Evolutionary conservation across 1,140 invertebrate genomes (phyloP), one percentile per base, ranked within the genome.

Genomic region (Eulimnadia texana): DNA sequence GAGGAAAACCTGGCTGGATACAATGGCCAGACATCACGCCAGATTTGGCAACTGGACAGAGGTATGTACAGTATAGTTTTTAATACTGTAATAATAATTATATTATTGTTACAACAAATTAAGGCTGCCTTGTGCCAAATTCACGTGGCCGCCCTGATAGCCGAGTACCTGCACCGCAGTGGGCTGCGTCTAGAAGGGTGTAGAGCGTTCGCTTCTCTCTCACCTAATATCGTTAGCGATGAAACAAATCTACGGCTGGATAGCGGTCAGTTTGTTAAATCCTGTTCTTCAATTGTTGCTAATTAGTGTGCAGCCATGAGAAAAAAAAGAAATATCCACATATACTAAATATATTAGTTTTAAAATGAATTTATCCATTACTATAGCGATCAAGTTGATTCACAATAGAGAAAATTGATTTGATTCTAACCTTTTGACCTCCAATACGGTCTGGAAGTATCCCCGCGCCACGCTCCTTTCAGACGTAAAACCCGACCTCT

Each of bases 1-100:
- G 50, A 75, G 93, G 1, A 86, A 90, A 70, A 94, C 93, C 0
- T 94, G 93, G 92, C 79, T 98, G 2, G 85, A 93, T 64, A 89
- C 88, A 2, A 92, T 97, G 82, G 88, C 91, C 2, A 70, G 73
- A 54, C 61, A 78, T 84, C 52, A 85, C 90, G 72, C 90, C 96
- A 78, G 83, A 61, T 82, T 90, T 70, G 78, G 78, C 19, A 86
- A 93, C 74, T 84, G 80, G 69, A 89, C 90, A 1, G 88, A 91
- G 75, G 82, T 82, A 70, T 42, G 33, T 9, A 42, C 33, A 63
- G 63, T 59, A 51, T 64, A 24, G 28, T 64, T 11, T 11, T 65
- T n/a, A 20, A n/a, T 22, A 3, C 6, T 29, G 33, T 23, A 42
- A 50, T 27, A 27, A 29, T 22, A 47, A 24, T 63, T 60, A 10